Base-by-base conservation (phyloP, 2,113 vertebrate species). In the Miniopterus natalensis region DNA sequence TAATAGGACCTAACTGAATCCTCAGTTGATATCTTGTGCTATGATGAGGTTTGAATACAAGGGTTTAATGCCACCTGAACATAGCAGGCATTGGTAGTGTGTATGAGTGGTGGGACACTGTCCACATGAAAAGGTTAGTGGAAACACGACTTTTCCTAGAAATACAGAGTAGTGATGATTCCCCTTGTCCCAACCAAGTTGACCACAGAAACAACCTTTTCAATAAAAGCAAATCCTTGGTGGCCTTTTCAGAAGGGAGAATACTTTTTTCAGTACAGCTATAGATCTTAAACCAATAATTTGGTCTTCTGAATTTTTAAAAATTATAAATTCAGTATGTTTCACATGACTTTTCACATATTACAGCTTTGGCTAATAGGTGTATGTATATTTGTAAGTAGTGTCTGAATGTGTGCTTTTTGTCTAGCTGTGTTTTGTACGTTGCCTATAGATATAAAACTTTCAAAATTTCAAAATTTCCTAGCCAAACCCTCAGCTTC, bases 401-500 rank as follows among this genome's bases (percentile, higher is more conserved):
- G 49, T 40, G 8, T 40, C 2, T 57, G 49, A 9, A 1, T 45
- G 42, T 55, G 12, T 8, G 4, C 11, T 84, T 92, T 71, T 55
- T 47, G 4, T 18, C 49, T 55, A 5, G 81, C 3, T 59, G 9
- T 57, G 10, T 84, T 88, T 53, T 55, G 65, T 73, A 8, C 31
- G 36, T 31, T 77, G 27, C 0, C 2, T 31, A 15, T 12, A 42
- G 31, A 12, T 40, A 10, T 78, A 27, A 42, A 42, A 65, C 45
- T 94, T 90, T 85, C 31, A 70, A 83, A 81, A 81, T 77, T 29
- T 42, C 51, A 75, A 20, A 47, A 27, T 36, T 73, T 94, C 23
- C 42, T 7, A 57, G 5, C 14, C 3, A 85, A 81, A 81, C 3
- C 3, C 25, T 84, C 17, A 47, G 42, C 42, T 95, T 84, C 23